Percentiles rank a stretch among this genome's conserved stretches.
phyloP scores from a whole-genome alignment of 1,140 invertebrate species.

The Caenorhabditis tropicalis region DNA sequence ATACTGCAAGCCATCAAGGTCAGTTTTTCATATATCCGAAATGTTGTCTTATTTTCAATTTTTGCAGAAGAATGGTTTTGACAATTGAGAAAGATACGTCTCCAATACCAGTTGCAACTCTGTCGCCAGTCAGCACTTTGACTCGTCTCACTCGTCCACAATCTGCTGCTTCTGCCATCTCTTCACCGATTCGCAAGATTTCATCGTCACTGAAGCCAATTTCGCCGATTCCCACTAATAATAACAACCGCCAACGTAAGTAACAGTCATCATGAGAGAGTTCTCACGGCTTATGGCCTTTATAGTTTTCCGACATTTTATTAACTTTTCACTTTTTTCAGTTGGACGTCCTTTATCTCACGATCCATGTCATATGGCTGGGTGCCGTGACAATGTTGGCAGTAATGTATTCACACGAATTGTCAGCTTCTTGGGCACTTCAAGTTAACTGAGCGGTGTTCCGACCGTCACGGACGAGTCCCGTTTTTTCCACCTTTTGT shows the following conservation, averaged over 20 bases:
- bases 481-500: not conserved
- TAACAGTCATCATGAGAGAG: not conserved
- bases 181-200: not conserved
- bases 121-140: not conserved
- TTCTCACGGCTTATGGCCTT: not conserved
- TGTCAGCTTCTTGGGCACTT: slow-evolving; percentile 29
- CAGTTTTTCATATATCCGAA: not conserved
- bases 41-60: not conserved
- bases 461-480: not conserved
- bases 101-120: not conserved
- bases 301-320: not conserved
- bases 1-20: slow-evolving; percentile 34
- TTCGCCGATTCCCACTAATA: slow-evolving; percentile 20
- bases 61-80: slow-evolving; percentile 16
- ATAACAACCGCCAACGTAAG: slow-evolving; percentile 17
- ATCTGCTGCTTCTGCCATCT: not conserved
- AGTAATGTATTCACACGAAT: slow-evolving; percentile 38
- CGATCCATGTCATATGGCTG: not conserved
- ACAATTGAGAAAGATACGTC: not conserved
- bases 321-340: slow-evolving; percentile 26
- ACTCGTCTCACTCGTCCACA: slow-evolving; percentile 19
- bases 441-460: not conserved
- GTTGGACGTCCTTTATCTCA: slow-evolving; percentile 3
- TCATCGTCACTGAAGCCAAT: not conserved
- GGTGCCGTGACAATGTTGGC: slow-evolving; percentile 8